A percentile compares a stretch with the other conserved stretches of the same genome.
Conservation (phyloP, 2,113 vertebrate species). For the Cyphomyrus discorhynchus region DNA sequence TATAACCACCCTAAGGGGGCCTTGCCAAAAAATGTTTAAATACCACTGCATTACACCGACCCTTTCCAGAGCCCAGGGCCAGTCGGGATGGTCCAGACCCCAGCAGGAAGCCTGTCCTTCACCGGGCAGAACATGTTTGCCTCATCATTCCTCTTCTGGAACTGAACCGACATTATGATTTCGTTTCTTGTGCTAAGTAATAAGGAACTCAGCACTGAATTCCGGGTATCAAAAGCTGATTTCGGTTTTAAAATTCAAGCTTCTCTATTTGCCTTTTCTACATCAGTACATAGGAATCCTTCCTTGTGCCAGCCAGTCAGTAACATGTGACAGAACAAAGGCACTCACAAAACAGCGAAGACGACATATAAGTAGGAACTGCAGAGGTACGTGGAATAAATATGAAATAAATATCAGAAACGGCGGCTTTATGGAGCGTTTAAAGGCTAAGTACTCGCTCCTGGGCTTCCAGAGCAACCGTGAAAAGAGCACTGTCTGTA, state of each 20-base stretch:
- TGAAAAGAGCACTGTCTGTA: conserved; percentile 3
- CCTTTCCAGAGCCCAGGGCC: neutral
- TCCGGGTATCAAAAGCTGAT: neutral
- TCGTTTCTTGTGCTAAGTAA: neutral
- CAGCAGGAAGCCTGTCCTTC: neutral
- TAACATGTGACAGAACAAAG: neutral
- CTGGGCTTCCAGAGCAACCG: neutral
- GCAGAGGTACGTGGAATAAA: neutral
- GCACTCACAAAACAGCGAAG: neutral
- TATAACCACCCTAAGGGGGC: neutral
- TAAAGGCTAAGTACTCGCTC: neutral
- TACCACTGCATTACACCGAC: neutral
- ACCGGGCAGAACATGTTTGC: neutral
- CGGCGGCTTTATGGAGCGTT: neutral
- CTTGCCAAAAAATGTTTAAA: neutral
- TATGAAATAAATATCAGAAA: neutral
- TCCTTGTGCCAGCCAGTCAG: neutral
- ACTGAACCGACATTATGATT: neutral
- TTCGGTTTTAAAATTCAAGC: neutral
- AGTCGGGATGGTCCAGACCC: neutral
- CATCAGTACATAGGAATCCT: neutral
- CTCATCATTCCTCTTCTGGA: neutral
- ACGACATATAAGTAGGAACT: neutral
- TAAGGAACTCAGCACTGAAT: neutral
- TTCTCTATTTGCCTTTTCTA: neutral